phyloP scores from a whole-genome alignment of 2,888 invertebrate species.

The Mimumesa dahlbomi region DNA sequence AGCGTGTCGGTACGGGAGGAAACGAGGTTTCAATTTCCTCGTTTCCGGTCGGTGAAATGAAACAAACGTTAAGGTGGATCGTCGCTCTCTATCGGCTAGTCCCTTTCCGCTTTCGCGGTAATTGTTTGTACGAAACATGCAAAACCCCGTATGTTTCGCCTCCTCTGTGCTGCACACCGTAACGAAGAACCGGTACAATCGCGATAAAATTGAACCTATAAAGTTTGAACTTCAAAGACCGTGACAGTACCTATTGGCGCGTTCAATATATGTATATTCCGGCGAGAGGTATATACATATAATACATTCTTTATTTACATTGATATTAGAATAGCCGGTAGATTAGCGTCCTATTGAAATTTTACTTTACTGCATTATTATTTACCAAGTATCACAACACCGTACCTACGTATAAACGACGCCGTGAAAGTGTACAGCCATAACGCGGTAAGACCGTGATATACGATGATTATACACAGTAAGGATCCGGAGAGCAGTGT shows the following conservation, averaged over 20 bases:
- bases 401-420: not conserved
- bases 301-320: too few relatives aligned
- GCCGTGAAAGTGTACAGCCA: slow-evolving; percentile 24
- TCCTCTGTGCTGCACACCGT: too few relatives aligned
- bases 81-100: slow-evolving; percentile 11
- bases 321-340: too few relatives aligned
- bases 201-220: too few relatives aligned
- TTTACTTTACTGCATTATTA: not conserved
- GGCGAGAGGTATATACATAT: too few relatives aligned
- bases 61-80: slow-evolving; percentile 44
- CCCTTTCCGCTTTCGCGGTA: slow-evolving; percentile 29
- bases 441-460: slow-evolving; percentile 34
- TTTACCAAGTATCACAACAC: not conserved
- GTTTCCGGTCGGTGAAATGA: slow-evolving; percentile 55
- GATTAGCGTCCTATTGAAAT: not conserved
- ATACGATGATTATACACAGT: slow-evolving; percentile 35
- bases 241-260: too few relatives aligned
- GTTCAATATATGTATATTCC: too few relatives aligned
- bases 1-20: slow-evolving; percentile 57
- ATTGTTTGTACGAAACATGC: too few relatives aligned
- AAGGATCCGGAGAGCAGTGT: slow-evolving; percentile 30
- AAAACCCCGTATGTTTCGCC: too few relatives aligned
- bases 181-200: too few relatives aligned
- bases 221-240: too few relatives aligned
- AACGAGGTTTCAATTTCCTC: slow-evolving; percentile 63